phyloP scores from a whole-genome alignment of 2,888 invertebrate species.

The Abrostola tripartita region DNA sequence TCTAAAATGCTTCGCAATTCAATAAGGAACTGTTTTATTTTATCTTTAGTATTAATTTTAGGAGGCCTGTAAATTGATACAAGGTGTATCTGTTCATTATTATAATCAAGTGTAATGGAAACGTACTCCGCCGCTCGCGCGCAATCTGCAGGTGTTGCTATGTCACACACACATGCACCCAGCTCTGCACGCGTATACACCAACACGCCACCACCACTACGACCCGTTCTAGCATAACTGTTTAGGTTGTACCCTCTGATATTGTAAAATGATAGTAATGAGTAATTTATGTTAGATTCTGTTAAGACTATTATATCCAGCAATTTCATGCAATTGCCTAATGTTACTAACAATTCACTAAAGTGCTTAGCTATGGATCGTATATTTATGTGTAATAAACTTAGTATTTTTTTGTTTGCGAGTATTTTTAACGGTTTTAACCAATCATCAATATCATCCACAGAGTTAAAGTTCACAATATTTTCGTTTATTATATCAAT shows the following conservation, averaged over 20 bases:
- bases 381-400: conserved; percentile 6
- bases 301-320: conserved; percentile 26
- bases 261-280: conserved; percentile 23
- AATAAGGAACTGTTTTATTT: conserved; percentile 10
- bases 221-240: neutral
- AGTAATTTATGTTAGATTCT: conserved; percentile 33
- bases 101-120: conserved; percentile 8
- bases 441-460: conserved; percentile 4
- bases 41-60: conserved; percentile 12
- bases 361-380: conserved; percentile 8
- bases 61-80: conserved; percentile 16
- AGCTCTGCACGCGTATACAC: conserved; percentile 19
- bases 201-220: conserved; percentile 9
- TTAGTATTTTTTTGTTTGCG: conserved; percentile 7
- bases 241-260: conserved; percentile 6
- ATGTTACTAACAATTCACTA: conserved; percentile 7
- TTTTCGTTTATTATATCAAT: conserved; percentile 7
- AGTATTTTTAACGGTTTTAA: neutral
- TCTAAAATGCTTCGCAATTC: conserved; percentile 3
- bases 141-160: neutral
- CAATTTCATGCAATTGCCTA: neutral
- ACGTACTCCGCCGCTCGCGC: conserved; percentile 10
- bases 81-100: conserved; percentile 6
- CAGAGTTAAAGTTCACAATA: conserved; percentile 5
- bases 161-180: conserved; percentile 11